phyloP scores from a whole-genome alignment of 2,113 vertebrate species.

The Copsychus sechellarum region DNA sequence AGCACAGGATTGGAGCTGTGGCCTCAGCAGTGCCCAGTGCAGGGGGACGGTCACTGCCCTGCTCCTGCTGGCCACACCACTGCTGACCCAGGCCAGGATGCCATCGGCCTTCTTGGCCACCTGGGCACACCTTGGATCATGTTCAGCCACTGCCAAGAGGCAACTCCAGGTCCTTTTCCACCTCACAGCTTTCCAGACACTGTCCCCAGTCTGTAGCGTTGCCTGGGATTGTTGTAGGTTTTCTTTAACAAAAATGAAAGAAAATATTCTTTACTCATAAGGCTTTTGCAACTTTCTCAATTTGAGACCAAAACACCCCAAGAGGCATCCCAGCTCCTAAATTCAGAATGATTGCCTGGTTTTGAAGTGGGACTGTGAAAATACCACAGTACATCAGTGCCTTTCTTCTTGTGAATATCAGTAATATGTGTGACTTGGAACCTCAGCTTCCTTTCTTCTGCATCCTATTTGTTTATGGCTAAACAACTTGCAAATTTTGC shows the following conservation, averaged over 20 bases:
- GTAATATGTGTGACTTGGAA: neutral
- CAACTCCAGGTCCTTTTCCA: neutral
- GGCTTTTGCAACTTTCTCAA: neutral
- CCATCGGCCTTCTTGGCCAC: neutral
- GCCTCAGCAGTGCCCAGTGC: neutral
- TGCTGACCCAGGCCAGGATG: neutral
- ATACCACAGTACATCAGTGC: neutral
- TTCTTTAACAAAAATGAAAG: neutral
- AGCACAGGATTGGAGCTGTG: neutral
- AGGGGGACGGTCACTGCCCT: neutral
- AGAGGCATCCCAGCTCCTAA: neutral
- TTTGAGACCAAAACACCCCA: neutral
- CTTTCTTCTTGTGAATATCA: neutral
- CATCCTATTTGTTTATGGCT: neutral
- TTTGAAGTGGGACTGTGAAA: neutral
- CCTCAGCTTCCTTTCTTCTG: neutral
- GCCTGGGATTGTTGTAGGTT: neutral
- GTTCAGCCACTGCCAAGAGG: accelerated
- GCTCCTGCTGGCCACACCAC: neutral
- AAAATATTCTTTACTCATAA: neutral
- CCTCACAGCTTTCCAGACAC: accelerated
- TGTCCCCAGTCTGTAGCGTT: neutral
- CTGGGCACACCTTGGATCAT: neutral
- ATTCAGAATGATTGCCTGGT: neutral
- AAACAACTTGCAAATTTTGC: neutral